A percentile compares a stretch with the other conserved stretches of the same genome.
These are phyloP conservation scores for Hydractinia echinata DNA, from an alignment of 30 jellyfish, hydroid and myxozoan species.

Conservation along the genomic window DNA sequence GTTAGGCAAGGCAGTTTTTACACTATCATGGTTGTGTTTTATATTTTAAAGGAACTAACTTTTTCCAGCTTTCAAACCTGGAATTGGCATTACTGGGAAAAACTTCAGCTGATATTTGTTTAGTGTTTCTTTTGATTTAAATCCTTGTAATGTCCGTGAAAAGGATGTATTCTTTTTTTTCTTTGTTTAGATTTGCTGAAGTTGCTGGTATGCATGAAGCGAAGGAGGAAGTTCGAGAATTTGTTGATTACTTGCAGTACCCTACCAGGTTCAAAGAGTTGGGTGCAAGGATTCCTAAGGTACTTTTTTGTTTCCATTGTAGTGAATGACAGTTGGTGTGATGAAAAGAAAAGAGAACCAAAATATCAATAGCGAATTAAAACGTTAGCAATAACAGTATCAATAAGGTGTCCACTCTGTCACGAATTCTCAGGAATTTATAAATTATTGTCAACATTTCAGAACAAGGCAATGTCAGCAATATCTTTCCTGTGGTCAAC, in stretches of 20 bases:
- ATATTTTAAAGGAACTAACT: no score
- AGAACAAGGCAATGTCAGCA: no score
- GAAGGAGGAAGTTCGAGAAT: slow-evolving; percentile 79
- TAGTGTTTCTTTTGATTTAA: no score
- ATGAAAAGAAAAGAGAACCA: neutral
- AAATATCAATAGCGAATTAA: neutral
- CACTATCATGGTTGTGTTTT: no score
- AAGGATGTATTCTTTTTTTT: neutral
- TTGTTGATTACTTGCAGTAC: slow-evolving; percentile 75
- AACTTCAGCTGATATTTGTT: no score
- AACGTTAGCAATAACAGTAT: neutral
- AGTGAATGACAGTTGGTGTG: neutral
- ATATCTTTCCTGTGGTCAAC: no score
- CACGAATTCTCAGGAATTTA: neutral
- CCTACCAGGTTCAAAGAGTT: slow-evolving; percentile 61
- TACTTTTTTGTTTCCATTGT: neutral
- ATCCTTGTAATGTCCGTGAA: no score
- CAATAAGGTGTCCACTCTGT: neutral
- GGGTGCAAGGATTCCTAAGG: slow-evolving; percentile 96
- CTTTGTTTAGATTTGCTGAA: slow-evolving; percentile 52
- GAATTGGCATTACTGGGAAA: no score
- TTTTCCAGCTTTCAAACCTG: no score
- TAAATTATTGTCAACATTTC: no score
- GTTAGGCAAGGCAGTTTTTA: no score
- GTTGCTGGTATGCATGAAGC: slow-evolving; percentile 99